Base-by-base conservation (phyloP, 2,797 vertebrate species). In the Lacerta agilis region DNA sequence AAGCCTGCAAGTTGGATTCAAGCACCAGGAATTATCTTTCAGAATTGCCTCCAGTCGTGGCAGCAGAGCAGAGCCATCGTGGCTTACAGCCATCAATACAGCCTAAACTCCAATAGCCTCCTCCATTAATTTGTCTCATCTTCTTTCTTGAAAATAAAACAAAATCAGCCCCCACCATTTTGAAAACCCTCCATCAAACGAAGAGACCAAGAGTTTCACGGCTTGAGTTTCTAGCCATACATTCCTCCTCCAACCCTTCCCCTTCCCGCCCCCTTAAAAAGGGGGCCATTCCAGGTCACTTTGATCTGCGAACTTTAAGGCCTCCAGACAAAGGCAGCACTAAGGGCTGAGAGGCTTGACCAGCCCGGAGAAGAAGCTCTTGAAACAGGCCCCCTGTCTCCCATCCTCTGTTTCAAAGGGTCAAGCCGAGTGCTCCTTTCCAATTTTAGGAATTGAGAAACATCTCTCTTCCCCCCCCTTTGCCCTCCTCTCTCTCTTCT, bases 251-350 rank as follows among this genome's bases (percentile, higher is more conserved):
- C 83, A 33, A 29, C 45, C 79, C 80, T 0, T 29, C 2, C 17
- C 17, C 75, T 49, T 33, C 38, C 1, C 33, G 33, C 1, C 78
- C 38, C 55, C 88, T 82, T 88, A 79, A 38, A 73, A 27, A 89
- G 43, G 81, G 81, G 83, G 83, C 71, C 71, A 45, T 8, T 61
- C 41, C 13, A 0, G 87, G 90, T 88, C 94, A 78, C 94, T 96
- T 96, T 96, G 96, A 97, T 96, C 94, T 95, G 38, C 2, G 43
- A 49, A 84, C 93, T 94, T 92, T 91, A 91, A 66, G 83, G 49
- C 4, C 85, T 72, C 78, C 78, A 90, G 83, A 96, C 96, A 96
- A 96, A 96, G 95, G 89, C 69, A 10, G 38, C 89, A 43, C 79
- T 67, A 91, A 94, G 91, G 91, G 88, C 87, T 25, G 85, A 84